Percentiles rank a stretch among this genome's conserved stretches.
phyloP scores from a whole-genome alignment of 2,797 vertebrate genomes.

The Manis javanica region DNA sequence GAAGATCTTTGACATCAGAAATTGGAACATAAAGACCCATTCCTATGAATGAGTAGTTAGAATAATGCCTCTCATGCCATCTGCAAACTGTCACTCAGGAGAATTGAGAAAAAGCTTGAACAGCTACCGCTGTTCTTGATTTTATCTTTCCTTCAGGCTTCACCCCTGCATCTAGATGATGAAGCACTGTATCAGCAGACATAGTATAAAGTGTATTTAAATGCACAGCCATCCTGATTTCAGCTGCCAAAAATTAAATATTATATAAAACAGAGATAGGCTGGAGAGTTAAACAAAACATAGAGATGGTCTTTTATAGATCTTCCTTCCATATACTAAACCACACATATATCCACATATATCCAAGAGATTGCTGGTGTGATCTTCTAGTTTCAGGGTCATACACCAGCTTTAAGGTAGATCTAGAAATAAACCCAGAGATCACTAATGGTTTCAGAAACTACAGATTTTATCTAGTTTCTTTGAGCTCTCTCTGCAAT shows the following conservation, averaged over 20 bases:
- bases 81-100: background rate
- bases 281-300: background rate
- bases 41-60: background rate
- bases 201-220: background rate
- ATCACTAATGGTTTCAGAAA: conserved; percentile 37
- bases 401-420: background rate
- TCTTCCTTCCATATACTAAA: background rate
- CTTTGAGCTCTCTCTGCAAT: conserved; percentile 9
- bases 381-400: conserved; percentile 39
- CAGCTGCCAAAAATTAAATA: background rate
- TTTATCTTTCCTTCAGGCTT: background rate
- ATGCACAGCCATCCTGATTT: background rate
- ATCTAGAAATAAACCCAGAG: conserved; percentile 36
- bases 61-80: background rate
- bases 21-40: background rate
- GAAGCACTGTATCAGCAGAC: background rate
- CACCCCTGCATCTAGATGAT: background rate
- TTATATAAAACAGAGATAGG: background rate
- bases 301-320: background rate
- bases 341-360: background rate
- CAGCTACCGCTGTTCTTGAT: background rate
- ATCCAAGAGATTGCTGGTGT: background rate
- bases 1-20: background rate
- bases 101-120: background rate
- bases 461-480: background rate